These are phyloP conservation scores for Tachypleus tridentatus DNA, from an alignment of 1,140 invertebrate species.

Conservation along the genomic window DNA sequence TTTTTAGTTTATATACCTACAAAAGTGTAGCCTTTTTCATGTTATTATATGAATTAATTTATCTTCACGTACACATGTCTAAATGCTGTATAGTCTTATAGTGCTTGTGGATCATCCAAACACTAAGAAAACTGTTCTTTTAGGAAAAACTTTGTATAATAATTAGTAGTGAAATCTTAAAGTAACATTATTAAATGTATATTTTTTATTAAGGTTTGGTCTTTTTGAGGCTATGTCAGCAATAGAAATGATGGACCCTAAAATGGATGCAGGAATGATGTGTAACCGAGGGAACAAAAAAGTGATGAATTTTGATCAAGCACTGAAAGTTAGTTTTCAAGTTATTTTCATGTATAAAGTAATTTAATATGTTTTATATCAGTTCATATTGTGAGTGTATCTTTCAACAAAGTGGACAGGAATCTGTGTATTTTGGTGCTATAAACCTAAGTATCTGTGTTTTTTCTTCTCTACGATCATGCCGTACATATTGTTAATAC, in stretches of 20 bases:
- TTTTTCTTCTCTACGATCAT: no score
- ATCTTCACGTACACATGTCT: background rate
- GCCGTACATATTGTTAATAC: no score
- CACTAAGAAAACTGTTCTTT: no score
- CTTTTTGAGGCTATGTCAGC: constrained; percentile 98
- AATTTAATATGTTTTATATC: no score
- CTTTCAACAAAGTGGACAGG: no score
- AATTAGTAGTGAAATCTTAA: no score
- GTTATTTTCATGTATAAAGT: no score
- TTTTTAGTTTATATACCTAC: background rate
- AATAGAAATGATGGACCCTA: constrained; percentile 99
- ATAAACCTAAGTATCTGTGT: no score
- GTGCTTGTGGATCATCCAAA: no score
- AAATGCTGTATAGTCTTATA: background rate
- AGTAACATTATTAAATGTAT: background rate
- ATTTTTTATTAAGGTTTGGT: constrained; percentile 47
- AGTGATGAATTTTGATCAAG: constrained; percentile 57
- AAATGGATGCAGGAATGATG: constrained; percentile 98
- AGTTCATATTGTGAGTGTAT: no score
- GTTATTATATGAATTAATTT: background rate
- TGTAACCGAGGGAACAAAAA: constrained; percentile 67
- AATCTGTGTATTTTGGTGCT: no score
- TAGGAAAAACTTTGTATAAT: no score
- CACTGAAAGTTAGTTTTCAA: constrained; percentile 12
- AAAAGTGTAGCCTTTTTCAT: background rate